phyloP scores from a whole-genome alignment of 2,888 invertebrate species.

The Drosophila seclusa region DNA sequence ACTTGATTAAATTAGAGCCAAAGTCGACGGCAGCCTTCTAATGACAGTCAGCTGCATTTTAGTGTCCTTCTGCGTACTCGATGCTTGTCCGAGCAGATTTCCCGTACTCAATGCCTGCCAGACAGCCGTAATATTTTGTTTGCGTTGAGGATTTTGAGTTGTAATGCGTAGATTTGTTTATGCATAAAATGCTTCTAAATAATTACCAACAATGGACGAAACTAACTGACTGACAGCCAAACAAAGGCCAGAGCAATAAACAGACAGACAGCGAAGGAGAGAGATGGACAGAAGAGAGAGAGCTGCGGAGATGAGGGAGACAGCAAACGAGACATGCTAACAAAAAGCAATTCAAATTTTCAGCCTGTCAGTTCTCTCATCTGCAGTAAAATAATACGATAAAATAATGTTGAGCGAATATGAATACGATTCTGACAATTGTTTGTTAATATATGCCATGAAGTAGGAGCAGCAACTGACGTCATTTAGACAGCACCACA shows the following conservation, averaged over 20 bases:
- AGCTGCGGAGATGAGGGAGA: neutral
- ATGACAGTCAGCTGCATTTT: slow-evolving; percentile 73
- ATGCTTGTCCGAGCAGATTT: slow-evolving; percentile 39
- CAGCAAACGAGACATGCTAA: neutral
- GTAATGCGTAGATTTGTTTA: slow-evolving; percentile 71
- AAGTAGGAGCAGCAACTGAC: slow-evolving; percentile 2
- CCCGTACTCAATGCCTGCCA: slow-evolving; percentile 20
- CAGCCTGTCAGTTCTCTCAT: slow-evolving; percentile 33
- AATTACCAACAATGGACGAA: slow-evolving; percentile 71
- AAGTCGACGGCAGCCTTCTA: slow-evolving; percentile 36
- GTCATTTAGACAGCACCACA: slow-evolving; percentile 12
- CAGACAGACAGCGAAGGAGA: neutral
- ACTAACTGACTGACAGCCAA: slow-evolving; percentile 44
- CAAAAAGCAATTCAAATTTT: slow-evolving; percentile 17
- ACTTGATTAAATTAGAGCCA: slow-evolving; percentile 69
- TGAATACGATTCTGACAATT: slow-evolving; percentile 34
- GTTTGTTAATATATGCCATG: slow-evolving; percentile 3
- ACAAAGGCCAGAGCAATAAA: slow-evolving; percentile 39
- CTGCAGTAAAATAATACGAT: slow-evolving; percentile 15
- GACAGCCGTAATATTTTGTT: slow-evolving; percentile 66
- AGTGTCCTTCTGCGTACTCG: slow-evolving; percentile 45
- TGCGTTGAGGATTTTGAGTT: slow-evolving; percentile 49
- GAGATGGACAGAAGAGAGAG: neutral
- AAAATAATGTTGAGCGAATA: slow-evolving; percentile 20
- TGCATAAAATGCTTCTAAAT: slow-evolving; percentile 72